Base-by-base conservation (phyloP, 2,113 vertebrate species). In the Bubo blakistoni region DNA sequence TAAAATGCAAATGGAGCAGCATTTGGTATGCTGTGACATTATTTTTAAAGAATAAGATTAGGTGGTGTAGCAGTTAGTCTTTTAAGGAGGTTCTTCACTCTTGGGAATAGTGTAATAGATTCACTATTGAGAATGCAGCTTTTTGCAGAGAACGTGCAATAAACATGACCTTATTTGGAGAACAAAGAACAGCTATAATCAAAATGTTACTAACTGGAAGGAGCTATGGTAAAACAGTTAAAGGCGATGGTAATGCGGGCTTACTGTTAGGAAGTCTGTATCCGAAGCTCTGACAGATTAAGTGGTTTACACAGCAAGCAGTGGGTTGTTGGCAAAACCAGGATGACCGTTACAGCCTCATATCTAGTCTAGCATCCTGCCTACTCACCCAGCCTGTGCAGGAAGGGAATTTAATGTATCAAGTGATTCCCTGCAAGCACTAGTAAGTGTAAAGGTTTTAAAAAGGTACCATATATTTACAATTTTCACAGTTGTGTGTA, bases 201-300 rank as follows among this genome's bases (percentile, higher is more conserved):
- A 36, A 25, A 81, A 34, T 7, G 16, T 40, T 78, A 22, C 20
- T 70, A 19, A 19, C 36, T 70, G 52, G 30, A 29, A 80, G n/a
- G 73, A 46, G 47, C 30, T 74, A 13, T 24, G 47, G 61, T 49
- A 29, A 36, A 94, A 17, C 67, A 81, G 36, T 22, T 86, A 52
- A 44, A 63, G 34, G 20, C 0, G 0, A 30, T 16, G 57, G 47
- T 42, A 44, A 18, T 0, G 1, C 36, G 51, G 34, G 7, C 16
- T 77, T 65, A 16, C 46, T 40, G 16, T 67, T 61, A 54, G 83
- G 72, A 86, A 77, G 26, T 3, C 74, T 88, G 26, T 20, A 16
- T 13, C 62, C 3, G 3, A 55, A 70, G 42, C 18, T 55, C 52
- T 72, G 76, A 25, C 54, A 91, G 77, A 67, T 84, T 4, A 71